phyloP scores from a whole-genome alignment of 2,113 vertebrate genomes.

The Gambusia affinis region DNA sequence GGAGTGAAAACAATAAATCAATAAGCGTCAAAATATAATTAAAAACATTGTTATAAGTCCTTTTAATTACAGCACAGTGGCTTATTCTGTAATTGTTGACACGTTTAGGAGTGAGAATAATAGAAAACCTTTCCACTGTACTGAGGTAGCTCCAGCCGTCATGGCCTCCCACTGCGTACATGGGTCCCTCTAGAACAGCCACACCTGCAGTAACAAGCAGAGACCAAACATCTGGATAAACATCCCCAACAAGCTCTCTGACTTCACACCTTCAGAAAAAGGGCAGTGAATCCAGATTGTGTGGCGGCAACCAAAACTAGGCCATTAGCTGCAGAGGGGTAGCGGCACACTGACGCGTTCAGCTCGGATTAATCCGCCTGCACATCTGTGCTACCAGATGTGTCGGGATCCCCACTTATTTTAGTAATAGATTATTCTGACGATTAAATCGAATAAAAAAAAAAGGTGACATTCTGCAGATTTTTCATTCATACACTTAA shows the following conservation, averaged over 20 bases:
- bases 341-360: slow-evolving; percentile 50
- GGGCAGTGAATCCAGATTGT: slow-evolving; percentile 21
- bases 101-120: not conserved
- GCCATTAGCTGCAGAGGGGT: slow-evolving; percentile 30
- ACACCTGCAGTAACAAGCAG: slow-evolving; percentile 82
- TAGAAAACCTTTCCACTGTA: slow-evolving; percentile 90
- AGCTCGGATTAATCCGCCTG: slow-evolving; percentile 50
- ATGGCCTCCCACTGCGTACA: slow-evolving; percentile 97
- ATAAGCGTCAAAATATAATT: not conserved
- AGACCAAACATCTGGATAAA: slow-evolving; percentile 25
- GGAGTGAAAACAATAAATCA: not conserved
- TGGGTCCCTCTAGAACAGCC: slow-evolving; percentile 94
- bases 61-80: not conserved
- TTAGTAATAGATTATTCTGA: too few relatives aligned
- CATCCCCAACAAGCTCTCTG: slow-evolving; percentile 4
- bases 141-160: slow-evolving; percentile 99
- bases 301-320: slow-evolving; percentile 6
- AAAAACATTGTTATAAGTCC: not conserved
- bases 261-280: slow-evolving; percentile 1
- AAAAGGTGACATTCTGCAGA: too few relatives aligned
- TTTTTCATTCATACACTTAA: too few relatives aligned
- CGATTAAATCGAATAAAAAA: too few relatives aligned
- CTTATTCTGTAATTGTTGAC: not conserved
- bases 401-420: slow-evolving; percentile 22
- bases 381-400: slow-evolving; percentile 70